phyloP scores from a whole-genome alignment of 2,888 invertebrate genomes.

The Pseudococcus viburni region DNA sequence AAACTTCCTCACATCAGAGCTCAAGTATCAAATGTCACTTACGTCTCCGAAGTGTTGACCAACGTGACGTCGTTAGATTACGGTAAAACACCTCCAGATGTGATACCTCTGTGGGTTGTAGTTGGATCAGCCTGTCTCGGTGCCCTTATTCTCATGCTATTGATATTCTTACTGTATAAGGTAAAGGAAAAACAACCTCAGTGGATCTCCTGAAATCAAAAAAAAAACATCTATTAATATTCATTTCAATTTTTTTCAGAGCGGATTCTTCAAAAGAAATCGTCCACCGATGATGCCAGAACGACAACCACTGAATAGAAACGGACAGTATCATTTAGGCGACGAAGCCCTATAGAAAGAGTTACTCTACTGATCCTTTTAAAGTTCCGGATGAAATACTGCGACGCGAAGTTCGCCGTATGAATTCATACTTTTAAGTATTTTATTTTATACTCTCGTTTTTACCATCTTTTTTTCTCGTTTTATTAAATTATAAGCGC shows the following conservation, averaged over 20 bases:
- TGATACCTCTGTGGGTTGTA: conserved; percentile 89
- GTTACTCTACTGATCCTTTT: conserved; percentile 71
- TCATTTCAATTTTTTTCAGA: conserved; percentile 74
- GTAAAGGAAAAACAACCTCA: conserved; percentile 72
- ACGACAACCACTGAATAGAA: conserved; percentile 86
- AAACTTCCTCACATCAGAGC: conserved; percentile 81
- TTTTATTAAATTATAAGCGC: conserved; percentile 15
- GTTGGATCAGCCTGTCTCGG: conserved; percentile 88
- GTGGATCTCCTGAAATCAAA: background rate
- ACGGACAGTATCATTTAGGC: conserved; percentile 78
- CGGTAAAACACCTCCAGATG: conserved; percentile 77
- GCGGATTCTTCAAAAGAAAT: conserved; percentile 94
- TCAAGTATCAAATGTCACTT: conserved; percentile 76
- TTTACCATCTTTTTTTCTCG: conserved; percentile 29
- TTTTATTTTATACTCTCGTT: conserved; percentile 24
- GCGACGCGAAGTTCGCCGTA: background rate
- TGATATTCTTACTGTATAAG: conserved; percentile 86
- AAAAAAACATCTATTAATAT: no score
- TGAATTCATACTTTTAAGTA: conserved; percentile 15
- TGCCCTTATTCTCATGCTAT: conserved; percentile 82
- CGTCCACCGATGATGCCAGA: conserved; percentile 86
- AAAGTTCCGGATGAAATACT: background rate
- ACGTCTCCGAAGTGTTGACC: conserved; percentile 81
- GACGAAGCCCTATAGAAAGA: conserved; percentile 75
- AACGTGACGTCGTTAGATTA: conserved; percentile 79